Evolutionary conservation across 1,140 invertebrate species (phyloP), one percentile per base, ranked within the genome.

Genomic region (Leptestheria dahalacensis): DNA sequence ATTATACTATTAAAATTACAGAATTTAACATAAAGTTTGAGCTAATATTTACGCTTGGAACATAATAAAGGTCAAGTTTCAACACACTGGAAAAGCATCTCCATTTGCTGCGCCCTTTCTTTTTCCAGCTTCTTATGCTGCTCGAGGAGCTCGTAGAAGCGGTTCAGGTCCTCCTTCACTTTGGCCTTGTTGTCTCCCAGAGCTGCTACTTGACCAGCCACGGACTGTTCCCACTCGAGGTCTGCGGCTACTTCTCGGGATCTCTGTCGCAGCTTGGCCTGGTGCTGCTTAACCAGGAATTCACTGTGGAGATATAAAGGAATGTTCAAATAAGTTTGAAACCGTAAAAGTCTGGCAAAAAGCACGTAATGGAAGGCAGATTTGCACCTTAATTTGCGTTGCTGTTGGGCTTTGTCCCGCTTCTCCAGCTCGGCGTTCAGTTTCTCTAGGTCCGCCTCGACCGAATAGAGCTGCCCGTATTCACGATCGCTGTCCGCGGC

Each of bases 61-160:
- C 6, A 41, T 15, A 41, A 6, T 26, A 6, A 53, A 53, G 15
- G 15, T 18, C 15, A 21, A 53, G 26, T 21, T 9, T 25, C 10
- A 18, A 53, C 23, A 29, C 21, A 55, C 53, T 55, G 53, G n/a
- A 55, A 55, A 12, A 55, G 21, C 26, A 55, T 29, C 26, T 55
- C 53, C 15, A 15, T 55, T 10, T 55, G 24, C 26, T 55, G 53
- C n/a, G 21, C n/a, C n/a, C 53, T 24, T 55, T 55, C 53, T 33
- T 55, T 55, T 20, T 55, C 24, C n/a, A 55, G 26, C 33, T 20
- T 26, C 26, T 33, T 26, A 29, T 55, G 53, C 20, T 55, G 15
- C 33, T 55, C 53, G 21, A 55, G 1, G 10, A 55, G 26, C 21
- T 55, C 12, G n/a, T 29, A 55, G 33, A 55, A 55, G 28, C 53